Percentiles rank a stretch among this genome's conserved stretches.
phyloP scores from a whole-genome alignment of 1,140 invertebrate species.

The Diachasma alloeum region DNA sequence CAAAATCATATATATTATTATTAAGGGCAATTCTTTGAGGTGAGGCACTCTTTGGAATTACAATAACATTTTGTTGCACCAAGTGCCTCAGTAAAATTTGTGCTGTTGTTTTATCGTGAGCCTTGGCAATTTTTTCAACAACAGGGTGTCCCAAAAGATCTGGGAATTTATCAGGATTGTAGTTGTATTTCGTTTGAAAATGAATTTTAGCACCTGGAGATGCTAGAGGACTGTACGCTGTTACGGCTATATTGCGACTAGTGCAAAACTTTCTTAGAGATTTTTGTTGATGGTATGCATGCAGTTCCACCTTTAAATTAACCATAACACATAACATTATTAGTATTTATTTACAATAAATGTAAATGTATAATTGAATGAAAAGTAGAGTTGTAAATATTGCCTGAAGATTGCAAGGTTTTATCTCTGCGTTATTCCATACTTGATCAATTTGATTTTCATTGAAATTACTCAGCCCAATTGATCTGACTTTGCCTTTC shows the following conservation, averaged over 20 bases:
- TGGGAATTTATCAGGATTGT: conserved; percentile 69
- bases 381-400: not conserved
- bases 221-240: conserved; percentile 85
- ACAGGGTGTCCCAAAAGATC: conserved; percentile 75
- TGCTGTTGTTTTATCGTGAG: conserved; percentile 76
- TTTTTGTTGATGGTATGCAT: conserved; percentile 84
- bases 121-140: conserved; percentile 74
- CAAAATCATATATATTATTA: conserved; percentile 70
- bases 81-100: conserved; percentile 83
- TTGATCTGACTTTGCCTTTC: conserved; percentile 71
- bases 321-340: conserved; percentile 34
- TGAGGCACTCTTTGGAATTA: conserved; percentile 87
- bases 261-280: conserved; percentile 78
- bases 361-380: too few relatives aligned
- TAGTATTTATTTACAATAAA: too few relatives aligned
- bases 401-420: conserved; percentile 77
- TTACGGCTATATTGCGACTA: conserved; percentile 75
- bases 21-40: conserved; percentile 75
- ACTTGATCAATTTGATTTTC: conserved; percentile 73
- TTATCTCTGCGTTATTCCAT: conserved; percentile 71
- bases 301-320: conserved; percentile 75
- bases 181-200: conserved; percentile 64
- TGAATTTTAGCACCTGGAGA: conserved; percentile 68
- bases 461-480: conserved; percentile 87
- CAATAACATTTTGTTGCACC: conserved; percentile 75